These are phyloP conservation scores for Micromys minutus DNA, from an alignment of 2,113 vertebrate species.

Conservation along the genomic window DNA sequence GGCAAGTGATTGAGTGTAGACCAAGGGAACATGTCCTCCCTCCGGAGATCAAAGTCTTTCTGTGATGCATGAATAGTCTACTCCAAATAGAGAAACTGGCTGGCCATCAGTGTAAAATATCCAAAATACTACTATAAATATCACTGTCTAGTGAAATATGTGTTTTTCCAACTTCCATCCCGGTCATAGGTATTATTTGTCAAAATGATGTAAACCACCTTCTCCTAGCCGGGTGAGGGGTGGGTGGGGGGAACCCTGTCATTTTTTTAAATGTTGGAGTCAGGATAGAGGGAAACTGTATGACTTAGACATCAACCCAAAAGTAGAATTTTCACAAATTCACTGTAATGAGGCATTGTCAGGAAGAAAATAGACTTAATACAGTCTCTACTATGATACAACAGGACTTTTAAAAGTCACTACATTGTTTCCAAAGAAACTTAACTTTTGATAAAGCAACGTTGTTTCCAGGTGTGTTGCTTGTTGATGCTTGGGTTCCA, in stretches of 20 bases:
- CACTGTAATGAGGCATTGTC: neutral
- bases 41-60: conserved; percentile 37
- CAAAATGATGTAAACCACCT: conserved; percentile 45
- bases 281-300: neutral
- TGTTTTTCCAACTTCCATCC: conserved; percentile 38
- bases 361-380: conserved; percentile 28
- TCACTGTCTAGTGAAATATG: conserved; percentile 39
- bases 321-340: conserved; percentile 24
- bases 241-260: no score
- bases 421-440: conserved; percentile 38
- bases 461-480: neutral
- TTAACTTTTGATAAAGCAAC: neutral
- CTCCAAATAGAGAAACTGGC: conserved; percentile 38
- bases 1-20: conserved; percentile 45
- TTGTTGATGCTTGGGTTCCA: neutral
- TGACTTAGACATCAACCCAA: neutral
- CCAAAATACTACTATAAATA: conserved; percentile 21
- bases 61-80: conserved; percentile 42
- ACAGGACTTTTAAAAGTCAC: conserved; percentile 17
- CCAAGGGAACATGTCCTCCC: conserved; percentile 49
- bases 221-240: no score
- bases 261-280: neutral
- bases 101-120: conserved; percentile 25
- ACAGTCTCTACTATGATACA: neutral
- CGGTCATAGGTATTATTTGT: conserved; percentile 51